Conservation (phyloP, 92 coral and sea anemone genomes). For the Montipora capitata region DNA sequence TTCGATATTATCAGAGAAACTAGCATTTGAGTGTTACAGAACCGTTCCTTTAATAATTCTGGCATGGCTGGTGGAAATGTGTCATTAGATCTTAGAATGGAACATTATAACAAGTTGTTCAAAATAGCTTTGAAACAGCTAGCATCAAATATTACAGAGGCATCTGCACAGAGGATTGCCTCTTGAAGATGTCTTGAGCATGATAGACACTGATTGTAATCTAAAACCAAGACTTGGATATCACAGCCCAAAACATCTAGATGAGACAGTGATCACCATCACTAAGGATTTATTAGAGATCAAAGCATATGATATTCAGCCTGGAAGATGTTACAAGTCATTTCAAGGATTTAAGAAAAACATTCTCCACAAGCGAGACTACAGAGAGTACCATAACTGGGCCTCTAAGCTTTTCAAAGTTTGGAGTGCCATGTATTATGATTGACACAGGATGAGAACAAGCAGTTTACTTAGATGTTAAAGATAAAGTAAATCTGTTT, state of each 20-base stretch:
- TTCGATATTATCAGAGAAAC: constrained; percentile 30
- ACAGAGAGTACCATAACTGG: constrained; percentile 35
- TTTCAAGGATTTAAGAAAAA: constrained; percentile 36
- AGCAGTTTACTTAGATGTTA: too few relatives aligned
- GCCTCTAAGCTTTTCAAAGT: constrained; percentile 28
- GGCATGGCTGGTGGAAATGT: constrained; percentile 57
- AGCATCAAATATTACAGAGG: constrained; percentile 48
- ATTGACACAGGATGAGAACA: background rate
- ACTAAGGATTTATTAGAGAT: too few relatives aligned
- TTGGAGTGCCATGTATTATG: constrained; percentile 37
- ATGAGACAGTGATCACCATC: background rate
- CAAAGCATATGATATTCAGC: constrained; percentile 22
- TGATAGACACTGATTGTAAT: constrained; percentile 49
- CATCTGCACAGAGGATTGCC: constrained; percentile 48
- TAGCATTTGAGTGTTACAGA: constrained; percentile 49
- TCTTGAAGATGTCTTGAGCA: constrained; percentile 24
- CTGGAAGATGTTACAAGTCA: constrained; percentile 26
- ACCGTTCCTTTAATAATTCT: constrained; percentile 43
- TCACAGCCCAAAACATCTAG: constrained; percentile 12
- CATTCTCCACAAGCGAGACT: constrained; percentile 39
- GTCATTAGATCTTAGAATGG: constrained; percentile 68
- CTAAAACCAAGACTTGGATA: constrained; percentile 29
- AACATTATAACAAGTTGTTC: constrained; percentile 57
- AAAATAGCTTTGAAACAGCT: constrained; percentile 63
- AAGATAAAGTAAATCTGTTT: too few relatives aligned